Evolutionary conservation across 2,797 vertebrate species (phyloP).

Genomic region (Potorous gilbertii): DNA sequence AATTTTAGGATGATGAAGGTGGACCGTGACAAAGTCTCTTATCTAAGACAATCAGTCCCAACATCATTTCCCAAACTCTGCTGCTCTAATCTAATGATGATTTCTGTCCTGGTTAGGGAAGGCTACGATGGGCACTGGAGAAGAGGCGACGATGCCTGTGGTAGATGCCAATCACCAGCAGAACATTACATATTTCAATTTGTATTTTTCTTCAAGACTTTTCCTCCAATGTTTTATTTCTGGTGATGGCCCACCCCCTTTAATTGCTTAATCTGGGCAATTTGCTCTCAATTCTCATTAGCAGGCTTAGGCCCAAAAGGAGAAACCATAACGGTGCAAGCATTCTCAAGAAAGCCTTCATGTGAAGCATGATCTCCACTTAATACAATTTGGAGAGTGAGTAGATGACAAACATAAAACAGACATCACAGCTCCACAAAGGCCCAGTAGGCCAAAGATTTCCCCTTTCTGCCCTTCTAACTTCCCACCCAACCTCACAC

Average conservation of each 20-base stretch:
- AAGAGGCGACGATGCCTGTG: background rate
- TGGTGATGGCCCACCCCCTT: background rate
- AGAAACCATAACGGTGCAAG: conserved; percentile 54
- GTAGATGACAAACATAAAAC: conserved; percentile 70
- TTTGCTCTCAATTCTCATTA: conserved; percentile 61
- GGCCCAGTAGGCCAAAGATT: conserved; percentile 56
- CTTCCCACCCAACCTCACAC: conserved; percentile 38
- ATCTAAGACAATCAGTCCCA: background rate
- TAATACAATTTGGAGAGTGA: conserved; percentile 69
- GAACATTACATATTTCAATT: background rate
- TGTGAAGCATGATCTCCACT: conserved; percentile 57
- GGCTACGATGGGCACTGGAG: background rate
- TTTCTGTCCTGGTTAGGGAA: conserved; percentile 22
- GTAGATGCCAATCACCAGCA: conserved; percentile 38
- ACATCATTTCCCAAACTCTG: conserved; percentile 7
- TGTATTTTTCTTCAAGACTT: conserved; percentile 50
- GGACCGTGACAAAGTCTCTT: background rate
- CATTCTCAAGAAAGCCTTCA: conserved; percentile 53
- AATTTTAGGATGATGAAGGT: conserved; percentile 8
- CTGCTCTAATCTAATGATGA: conserved; percentile 13
- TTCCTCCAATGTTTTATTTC: conserved; percentile 34
- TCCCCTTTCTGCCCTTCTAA: conserved; percentile 27
- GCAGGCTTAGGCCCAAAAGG: conserved; percentile 65
- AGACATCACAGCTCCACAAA: conserved; percentile 69
- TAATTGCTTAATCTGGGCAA: conserved; percentile 58